phyloP scores from a whole-genome alignment of 2,797 vertebrate species.

The Myotis daubentonii region DNA sequence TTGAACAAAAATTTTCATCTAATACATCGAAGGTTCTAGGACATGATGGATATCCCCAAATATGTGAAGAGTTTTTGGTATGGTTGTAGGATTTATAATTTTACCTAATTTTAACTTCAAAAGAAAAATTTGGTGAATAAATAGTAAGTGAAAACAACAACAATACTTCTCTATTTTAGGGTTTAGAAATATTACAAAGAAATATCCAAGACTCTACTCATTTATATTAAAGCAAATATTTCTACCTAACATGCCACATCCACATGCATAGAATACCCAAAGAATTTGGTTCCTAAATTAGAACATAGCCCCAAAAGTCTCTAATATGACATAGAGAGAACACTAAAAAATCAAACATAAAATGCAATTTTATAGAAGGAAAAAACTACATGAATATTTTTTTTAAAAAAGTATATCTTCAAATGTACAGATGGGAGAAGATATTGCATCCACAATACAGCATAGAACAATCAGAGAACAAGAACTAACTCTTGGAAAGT shows the following conservation, averaged over 20 bases:
- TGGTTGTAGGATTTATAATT: background rate
- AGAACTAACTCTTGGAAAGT: background rate
- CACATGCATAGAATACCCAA: background rate
- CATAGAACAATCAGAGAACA: background rate
- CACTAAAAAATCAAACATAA: background rate
- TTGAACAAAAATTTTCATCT: slow-evolving; percentile 14
- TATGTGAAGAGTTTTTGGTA: background rate
- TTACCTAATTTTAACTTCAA: background rate
- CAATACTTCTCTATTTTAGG: background rate
- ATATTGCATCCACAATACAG: background rate
- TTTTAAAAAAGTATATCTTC: background rate
- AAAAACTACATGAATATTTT: background rate
- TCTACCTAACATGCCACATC: background rate
- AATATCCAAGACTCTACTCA: background rate
- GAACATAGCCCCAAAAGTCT: background rate
- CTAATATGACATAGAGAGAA: background rate
- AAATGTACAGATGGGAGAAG: background rate
- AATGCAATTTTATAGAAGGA: background rate
- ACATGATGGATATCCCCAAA: background rate
- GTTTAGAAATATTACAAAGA: background rate
- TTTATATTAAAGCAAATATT: background rate
- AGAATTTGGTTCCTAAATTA: background rate
- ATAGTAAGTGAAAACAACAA: background rate
- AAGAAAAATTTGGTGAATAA: background rate
- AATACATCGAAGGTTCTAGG: background rate